Conservation (phyloP, 2,113 vertebrate genomes). For the Rhagologus leucostigma region DNA sequence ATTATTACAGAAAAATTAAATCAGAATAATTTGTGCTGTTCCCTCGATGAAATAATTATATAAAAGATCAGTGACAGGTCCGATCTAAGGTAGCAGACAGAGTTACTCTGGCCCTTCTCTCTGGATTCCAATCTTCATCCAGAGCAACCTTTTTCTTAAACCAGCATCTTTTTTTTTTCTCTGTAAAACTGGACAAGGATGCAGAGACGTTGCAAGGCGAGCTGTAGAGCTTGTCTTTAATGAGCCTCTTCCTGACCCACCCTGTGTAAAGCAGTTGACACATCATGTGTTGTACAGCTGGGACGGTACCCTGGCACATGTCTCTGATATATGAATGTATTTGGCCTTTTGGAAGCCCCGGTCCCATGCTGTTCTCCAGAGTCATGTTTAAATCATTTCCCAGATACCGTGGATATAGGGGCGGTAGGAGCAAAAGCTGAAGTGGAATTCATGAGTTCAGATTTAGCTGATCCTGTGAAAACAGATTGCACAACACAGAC, state of each 20-base stretch:
- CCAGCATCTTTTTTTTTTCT: neutral
- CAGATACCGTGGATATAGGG: constrained; percentile 2
- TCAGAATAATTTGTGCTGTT: neutral
- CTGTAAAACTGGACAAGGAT: constrained; percentile 54
- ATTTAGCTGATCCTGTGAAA: neutral
- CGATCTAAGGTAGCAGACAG: neutral
- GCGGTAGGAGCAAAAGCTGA: neutral
- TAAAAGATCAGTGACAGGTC: neutral
- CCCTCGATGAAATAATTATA: neutral
- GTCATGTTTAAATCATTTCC: constrained; percentile 27
- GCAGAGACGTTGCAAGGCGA: constrained; percentile 64
- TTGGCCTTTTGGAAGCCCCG: constrained; percentile 42
- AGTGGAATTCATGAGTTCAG: constrained; percentile 7
- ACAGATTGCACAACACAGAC: neutral
- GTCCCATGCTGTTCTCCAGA: constrained; percentile 36
- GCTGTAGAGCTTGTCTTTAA: constrained; percentile 64
- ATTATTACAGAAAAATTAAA: neutral
- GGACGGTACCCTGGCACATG: neutral
- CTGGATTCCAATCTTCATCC: neutral
- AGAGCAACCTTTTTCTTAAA: constrained; percentile 51
- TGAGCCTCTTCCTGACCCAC: constrained; percentile 65
- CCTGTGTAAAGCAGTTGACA: constrained; percentile 60
- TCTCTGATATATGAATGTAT: constrained; percentile 44
- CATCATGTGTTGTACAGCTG: constrained; percentile 71
- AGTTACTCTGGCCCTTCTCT: neutral